Percentiles rank a stretch among this genome's conserved stretches.
Conservation (phyloP, 2,888 invertebrate species). For the Morpho deidamia region DNA sequence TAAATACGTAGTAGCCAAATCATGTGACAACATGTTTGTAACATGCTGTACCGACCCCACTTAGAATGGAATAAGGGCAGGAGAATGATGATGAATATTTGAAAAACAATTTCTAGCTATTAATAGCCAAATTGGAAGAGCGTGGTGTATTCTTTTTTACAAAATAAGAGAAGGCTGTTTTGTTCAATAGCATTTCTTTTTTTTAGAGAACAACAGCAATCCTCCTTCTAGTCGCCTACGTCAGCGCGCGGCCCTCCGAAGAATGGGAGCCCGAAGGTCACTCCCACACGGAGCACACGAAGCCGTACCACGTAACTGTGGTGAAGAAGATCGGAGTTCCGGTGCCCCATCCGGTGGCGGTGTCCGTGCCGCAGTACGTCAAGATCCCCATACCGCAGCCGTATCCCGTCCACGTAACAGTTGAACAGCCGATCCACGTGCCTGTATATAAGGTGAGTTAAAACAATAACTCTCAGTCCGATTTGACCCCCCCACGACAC, state of each 20-base stretch:
- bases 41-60: too few species aligned
- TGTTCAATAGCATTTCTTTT: too few species aligned
- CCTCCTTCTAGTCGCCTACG: conserved; percentile 48
- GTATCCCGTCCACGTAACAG: conserved; percentile 84
- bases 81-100: too few species aligned
- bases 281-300: conserved; percentile 83
- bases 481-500: too few species aligned
- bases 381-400: conserved; percentile 87
- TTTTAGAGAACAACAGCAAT: conserved; percentile 65
- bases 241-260: conserved; percentile 56
- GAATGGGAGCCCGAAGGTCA: conserved; percentile 76
- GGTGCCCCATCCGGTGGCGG: conserved; percentile 85
- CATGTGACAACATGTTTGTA: too few species aligned
- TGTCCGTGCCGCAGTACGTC: conserved; percentile 83
- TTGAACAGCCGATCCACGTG: conserved; percentile 85
- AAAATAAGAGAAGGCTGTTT: too few species aligned
- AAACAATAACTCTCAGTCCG: too few species aligned
- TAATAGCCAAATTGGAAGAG: too few species aligned
- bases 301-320: conserved; percentile 83
- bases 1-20: too few species aligned
- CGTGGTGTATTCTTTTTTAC: too few species aligned
- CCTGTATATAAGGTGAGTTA: conserved; percentile 81
- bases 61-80: too few species aligned
- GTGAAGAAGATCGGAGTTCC: conserved; percentile 85
- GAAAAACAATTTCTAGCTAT: too few species aligned